Evolutionary conservation across 2,888 invertebrate species (phyloP).

Genomic region (Stomorhina lunata): DNA sequence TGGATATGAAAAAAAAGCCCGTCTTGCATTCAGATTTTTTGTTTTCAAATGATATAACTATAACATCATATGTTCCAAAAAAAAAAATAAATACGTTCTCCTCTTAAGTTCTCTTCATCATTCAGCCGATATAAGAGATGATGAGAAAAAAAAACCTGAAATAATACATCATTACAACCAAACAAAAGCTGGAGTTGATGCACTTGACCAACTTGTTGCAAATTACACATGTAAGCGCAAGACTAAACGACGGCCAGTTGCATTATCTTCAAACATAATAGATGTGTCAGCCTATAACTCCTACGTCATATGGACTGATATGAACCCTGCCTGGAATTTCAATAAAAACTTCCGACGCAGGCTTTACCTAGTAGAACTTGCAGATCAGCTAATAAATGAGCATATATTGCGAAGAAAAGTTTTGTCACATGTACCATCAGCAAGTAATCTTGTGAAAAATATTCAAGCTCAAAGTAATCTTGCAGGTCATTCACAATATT

Average conservation of each 20-base stretch:
- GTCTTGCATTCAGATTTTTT: slow-evolving; percentile 11
- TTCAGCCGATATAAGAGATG: neutral
- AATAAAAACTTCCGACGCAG: slow-evolving; percentile 8
- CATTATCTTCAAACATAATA: neutral
- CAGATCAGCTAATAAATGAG: slow-evolving; percentile 16
- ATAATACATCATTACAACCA: slow-evolving; percentile 8
- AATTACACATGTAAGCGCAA: neutral
- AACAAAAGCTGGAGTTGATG: slow-evolving; percentile 15
- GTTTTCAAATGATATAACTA: slow-evolving; percentile 20
- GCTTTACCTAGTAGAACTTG: slow-evolving; percentile 7
- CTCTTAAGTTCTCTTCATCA: slow-evolving; percentile 23
- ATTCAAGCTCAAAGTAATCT: too few relatives aligned
- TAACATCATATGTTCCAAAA: slow-evolving; percentile 23
- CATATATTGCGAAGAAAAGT: neutral
- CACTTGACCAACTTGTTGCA: neutral
- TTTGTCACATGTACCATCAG: neutral
- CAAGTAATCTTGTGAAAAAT: too few relatives aligned
- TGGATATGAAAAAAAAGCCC: slow-evolving; percentile 18
- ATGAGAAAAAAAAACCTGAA: slow-evolving; percentile 14
- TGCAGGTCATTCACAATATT: too few relatives aligned
- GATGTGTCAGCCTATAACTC: slow-evolving; percentile 10
- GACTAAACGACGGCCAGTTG: neutral
- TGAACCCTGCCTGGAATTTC: neutral
- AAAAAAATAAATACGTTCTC: too few relatives aligned
- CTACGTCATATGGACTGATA: neutral